Evolutionary conservation across 35 echinoderm and acorn worm species (phyloP).

Genomic region (Strongylocentrotus purpuratus): DNA sequence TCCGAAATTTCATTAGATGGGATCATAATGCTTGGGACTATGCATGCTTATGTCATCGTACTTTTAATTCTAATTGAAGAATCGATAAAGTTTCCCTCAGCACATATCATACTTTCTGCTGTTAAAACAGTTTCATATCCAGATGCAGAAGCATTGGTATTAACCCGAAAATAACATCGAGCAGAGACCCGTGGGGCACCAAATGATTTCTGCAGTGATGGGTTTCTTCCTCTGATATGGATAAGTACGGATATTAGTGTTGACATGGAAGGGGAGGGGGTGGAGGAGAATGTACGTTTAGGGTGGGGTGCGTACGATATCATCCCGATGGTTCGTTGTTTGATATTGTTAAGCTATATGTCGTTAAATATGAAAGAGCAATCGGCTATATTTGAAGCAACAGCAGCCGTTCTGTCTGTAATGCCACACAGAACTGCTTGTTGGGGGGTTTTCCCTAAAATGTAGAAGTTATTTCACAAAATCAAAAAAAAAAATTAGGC

Average conservation of each 20-base stretch:
- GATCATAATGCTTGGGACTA: not conserved
- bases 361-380: not conserved
- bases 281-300: not conserved
- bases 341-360: not conserved
- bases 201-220: not conserved
- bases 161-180: not conserved
- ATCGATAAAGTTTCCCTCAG: not conserved
- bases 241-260: not conserved
- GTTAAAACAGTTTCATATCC: conserved; percentile 16
- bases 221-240: not conserved
- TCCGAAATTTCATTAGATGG: not conserved
- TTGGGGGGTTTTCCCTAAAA: too few species aligned
- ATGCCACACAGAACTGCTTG: too few species aligned
- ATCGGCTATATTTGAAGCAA: not conserved
- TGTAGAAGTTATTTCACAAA: too few species aligned
- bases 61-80: not conserved
- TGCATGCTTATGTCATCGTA: conserved; percentile 1
- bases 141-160: not conserved
- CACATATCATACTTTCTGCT: not conserved
- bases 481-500: too few species aligned
- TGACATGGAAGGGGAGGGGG: not conserved
- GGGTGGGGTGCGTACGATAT: not conserved
- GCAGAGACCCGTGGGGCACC: not conserved
- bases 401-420: too few species aligned
- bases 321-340: not conserved